These are phyloP conservation scores for Gulo gulo DNA, from an alignment of 2,113 vertebrate genomes.

Conservation along the genomic window DNA sequence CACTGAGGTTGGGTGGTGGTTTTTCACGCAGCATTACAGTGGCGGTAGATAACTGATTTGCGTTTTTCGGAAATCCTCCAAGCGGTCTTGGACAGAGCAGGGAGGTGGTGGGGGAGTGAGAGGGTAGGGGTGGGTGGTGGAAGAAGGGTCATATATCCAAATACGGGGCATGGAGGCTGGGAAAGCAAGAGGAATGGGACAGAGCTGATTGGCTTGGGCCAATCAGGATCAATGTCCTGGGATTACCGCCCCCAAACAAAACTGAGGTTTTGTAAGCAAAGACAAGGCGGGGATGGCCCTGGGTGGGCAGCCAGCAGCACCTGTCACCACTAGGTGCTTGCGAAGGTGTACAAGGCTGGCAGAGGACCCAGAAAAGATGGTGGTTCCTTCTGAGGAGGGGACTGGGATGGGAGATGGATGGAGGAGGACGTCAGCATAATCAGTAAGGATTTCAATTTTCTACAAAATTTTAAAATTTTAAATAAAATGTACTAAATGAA, in stretches of 20 bases:
- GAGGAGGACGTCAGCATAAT: background rate
- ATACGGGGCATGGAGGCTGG: background rate
- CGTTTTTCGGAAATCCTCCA: background rate
- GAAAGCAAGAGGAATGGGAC: background rate
- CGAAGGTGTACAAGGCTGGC: background rate
- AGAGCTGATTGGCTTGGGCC: background rate
- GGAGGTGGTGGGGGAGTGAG: background rate
- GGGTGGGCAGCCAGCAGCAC: background rate
- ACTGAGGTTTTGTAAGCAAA: background rate
- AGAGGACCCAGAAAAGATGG: background rate
- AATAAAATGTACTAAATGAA: background rate
- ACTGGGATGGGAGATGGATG: background rate
- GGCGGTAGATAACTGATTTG: background rate
- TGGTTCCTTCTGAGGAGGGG: background rate
- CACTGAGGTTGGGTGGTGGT: background rate
- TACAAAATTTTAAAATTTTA: background rate
- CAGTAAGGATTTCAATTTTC: background rate
- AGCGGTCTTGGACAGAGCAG: background rate
- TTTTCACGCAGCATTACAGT: background rate
- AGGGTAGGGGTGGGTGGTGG: background rate
- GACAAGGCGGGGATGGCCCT: background rate
- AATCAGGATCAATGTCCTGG: too few relatives aligned
- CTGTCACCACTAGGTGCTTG: background rate
- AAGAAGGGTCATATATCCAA: background rate
- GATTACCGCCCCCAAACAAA: background rate